These are phyloP conservation scores for Ceuthmochares aereus DNA, from an alignment of 2,113 vertebrate genomes.

Conservation along the genomic window DNA sequence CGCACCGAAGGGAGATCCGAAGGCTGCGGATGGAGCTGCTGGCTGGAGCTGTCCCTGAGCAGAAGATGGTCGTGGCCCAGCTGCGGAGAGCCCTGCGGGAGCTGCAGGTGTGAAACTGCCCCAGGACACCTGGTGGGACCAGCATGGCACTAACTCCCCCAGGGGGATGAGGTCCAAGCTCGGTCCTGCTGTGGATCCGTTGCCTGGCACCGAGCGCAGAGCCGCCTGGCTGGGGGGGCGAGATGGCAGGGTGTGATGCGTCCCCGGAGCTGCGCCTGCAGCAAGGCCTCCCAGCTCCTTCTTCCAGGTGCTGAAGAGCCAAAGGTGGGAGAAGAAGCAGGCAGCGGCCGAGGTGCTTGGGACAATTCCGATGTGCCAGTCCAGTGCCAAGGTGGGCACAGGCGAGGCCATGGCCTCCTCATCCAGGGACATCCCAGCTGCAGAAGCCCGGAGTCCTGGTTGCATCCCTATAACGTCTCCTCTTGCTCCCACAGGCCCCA, in stretches of 20 bases:
- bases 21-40: conserved; percentile 71
- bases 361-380: neutral
- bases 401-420: neutral
- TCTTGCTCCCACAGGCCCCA: neutral
- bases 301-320: conserved; percentile 75
- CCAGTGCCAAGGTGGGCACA: neutral
- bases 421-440: neutral
- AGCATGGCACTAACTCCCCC: accelerated
- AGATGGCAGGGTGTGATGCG: neutral
- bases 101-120: conserved; percentile 75
- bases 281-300: neutral
- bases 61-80: conserved; percentile 19
- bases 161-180: accelerated
- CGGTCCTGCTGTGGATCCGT: neutral
- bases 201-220: neutral
- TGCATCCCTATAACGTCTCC: accelerated
- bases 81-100: conserved; percentile 75
- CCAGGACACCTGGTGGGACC: neutral
- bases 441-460: neutral
- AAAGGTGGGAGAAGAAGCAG: conserved; percentile 76
- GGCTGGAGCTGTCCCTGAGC: conserved; percentile 18
- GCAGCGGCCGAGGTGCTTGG: neutral
- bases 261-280: neutral
- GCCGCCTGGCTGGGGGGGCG: neutral
- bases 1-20: conserved; percentile 54